Percentiles rank a stretch among this genome's conserved stretches.
These are phyloP conservation scores for Sparus aurata DNA, from an alignment of 2,797 vertebrate genomes.

Conservation along the genomic window DNA sequence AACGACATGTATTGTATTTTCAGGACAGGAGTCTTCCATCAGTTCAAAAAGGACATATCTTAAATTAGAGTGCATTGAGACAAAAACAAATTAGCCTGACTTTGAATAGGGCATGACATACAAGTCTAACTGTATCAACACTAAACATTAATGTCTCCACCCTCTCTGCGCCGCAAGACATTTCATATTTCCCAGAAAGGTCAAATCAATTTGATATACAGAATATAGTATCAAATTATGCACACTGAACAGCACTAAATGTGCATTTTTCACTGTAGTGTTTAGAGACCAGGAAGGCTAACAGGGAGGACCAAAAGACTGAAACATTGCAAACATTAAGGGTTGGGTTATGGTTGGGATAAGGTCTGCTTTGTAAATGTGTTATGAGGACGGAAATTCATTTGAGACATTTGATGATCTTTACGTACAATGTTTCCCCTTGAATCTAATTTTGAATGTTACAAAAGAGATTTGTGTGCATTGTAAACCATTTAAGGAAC, in stretches of 20 bases:
- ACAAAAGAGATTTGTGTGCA: too few relatives aligned
- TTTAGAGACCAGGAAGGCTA: neutral
- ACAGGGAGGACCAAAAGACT: neutral
- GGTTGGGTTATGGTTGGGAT: too few relatives aligned
- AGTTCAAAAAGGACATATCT: neutral
- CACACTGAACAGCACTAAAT: conserved; percentile 18
- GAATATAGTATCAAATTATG: conserved; percentile 38
- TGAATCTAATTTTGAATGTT: too few relatives aligned
- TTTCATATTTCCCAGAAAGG: conserved; percentile 58
- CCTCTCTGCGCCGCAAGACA: conserved; percentile 33
- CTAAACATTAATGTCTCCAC: conserved; percentile 40
- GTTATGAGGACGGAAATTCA: too few relatives aligned
- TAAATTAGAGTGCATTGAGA: conserved; percentile 7
- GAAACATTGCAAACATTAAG: too few relatives aligned
- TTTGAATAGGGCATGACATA: conserved; percentile 44
- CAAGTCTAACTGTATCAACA: conserved; percentile 38
- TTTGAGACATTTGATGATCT: too few relatives aligned
- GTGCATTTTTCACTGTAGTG: conserved; percentile 2
- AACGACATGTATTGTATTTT: conserved; percentile 10
- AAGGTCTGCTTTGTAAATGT: too few relatives aligned
- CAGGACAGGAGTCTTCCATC: neutral
- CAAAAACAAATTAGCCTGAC: conserved; percentile 32
- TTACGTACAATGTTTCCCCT: too few relatives aligned
- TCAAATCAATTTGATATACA: conserved; percentile 59
- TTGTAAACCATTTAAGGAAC: too few relatives aligned